These are phyloP conservation scores for Chloebia gouldiae DNA, from an alignment of 2,113 vertebrate genomes.

Conservation along the genomic window DNA sequence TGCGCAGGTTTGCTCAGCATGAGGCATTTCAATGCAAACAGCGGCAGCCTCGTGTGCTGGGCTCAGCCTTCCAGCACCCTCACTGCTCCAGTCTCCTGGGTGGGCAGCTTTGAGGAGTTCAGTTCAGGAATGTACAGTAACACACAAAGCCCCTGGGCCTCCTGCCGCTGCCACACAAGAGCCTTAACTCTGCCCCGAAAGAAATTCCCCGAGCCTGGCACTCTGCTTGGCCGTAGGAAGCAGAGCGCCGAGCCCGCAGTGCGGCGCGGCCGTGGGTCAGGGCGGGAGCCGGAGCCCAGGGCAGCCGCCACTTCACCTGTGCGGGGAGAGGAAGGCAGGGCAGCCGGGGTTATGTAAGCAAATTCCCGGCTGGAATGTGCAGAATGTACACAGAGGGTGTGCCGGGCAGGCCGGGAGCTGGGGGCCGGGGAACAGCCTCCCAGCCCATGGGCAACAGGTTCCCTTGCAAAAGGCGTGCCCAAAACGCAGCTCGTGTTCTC, in stretches of 20 bases:
- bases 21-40: background rate
- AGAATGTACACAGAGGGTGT: conserved; percentile 59
- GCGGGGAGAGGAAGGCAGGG: background rate
- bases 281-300: background rate
- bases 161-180: background rate
- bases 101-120: background rate
- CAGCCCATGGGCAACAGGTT: background rate
- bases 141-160: background rate
- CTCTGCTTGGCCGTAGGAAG: background rate
- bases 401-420: background rate
- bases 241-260: accelerated
- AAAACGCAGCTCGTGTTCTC: background rate
- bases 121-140: background rate
- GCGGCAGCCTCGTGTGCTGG: background rate
- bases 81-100: background rate
- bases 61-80: background rate
- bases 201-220: background rate
- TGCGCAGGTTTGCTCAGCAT: background rate
- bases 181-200: background rate
- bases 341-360: conserved; percentile 64
- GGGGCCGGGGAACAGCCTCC: background rate
- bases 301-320: background rate
- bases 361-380: conserved; percentile 54
- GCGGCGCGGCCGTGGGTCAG: background rate
- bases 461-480: background rate